Base-by-base conservation (phyloP, 2,113 vertebrate genomes). In the Galeopterus variegatus region DNA sequence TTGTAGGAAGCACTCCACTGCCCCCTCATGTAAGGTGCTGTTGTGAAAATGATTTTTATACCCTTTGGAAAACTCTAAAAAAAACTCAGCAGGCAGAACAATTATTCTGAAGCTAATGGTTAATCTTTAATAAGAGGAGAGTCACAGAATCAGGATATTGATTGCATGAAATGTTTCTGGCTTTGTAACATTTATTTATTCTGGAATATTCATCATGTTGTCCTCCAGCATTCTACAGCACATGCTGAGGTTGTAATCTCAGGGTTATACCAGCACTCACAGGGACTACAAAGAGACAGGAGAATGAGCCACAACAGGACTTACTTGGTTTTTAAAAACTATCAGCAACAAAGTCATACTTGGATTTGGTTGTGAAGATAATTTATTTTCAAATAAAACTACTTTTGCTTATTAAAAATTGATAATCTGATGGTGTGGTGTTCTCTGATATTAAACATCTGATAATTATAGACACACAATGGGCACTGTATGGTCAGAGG, bases 301-400 rank as follows among this genome's bases (percentile, higher is more conserved):
- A 19, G 9, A 45, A 33, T 4, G 15, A 75, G 8, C 15, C 24
- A 62, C 18, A 21, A 8, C 0, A 33, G 7, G 31, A 45, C 52
- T 70, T 60, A 11, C 12, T 45, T 28, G 0, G 0, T 52, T 24
- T 60, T 73, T 81, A 26, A 73, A 69, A 58, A 60, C 23, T 65
- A 15, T 28, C 60, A 88, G n/a, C 17, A 94, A 64, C 67, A 67
- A 96, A 79, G 58, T 17, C 64, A 69, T n/a, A n/a, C 50, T 88
- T 41, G n/a, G 24, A 54, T 93, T 94, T 81, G 11, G 7, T 48
- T 72, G 56, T 50, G 45, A 92, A 94, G 62, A 73, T 33, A 94
- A 31, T 54, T 21, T 60, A 17, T 48, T 80, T 82, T 89, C 54
- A 77, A 15, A 62, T 48, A 80, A 82, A 76, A 79, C 6, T 45